Evolutionary conservation across 2,113 vertebrate species (phyloP), one percentile per base, ranked within the genome.

Genomic region (Sander lucioperca): DNA sequence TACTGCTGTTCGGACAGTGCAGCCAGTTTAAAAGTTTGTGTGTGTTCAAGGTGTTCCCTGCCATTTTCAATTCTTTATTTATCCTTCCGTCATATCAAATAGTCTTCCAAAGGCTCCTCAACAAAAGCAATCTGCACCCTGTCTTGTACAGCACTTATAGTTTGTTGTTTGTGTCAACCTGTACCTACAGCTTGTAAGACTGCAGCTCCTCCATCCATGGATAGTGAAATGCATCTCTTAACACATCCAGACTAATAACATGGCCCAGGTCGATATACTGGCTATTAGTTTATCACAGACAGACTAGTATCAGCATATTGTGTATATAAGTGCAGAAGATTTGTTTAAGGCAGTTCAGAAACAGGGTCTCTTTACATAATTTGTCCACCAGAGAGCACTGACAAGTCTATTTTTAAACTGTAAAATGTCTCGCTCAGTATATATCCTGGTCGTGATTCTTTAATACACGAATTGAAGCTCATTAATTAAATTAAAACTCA

Each of bases 341-440:
- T 50, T 21, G 18, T 50, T 59, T 79, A 6, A 71, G 18, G 30
- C 19, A 36, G 25, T 33, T 33, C 11, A 58, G 56, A 36, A 54
- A 43, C 8, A 53, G 11, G 1, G 23, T 59, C 9, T 57, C 53
- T 39, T 27, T 66, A 53, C 61, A 53, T 16, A 15, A 23, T 53
- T 66, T 73, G 61, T 77, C 81, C 81, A 83, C 45, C 45, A 83
- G 81, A 47, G 67, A 21, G 74, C 61, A 15, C 43, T 72, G 39
- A 36, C 2, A n/a, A 6, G 25, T 62, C 53, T 25, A 30, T 36
- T 56, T 62, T 33, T 2, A 19, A 47, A 57, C 10, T 30, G 23
- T n/a, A 8, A 33, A 33, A 64, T 15, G 16, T 21, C 30, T 30
- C 0, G 0, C 9, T 69, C 16, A 27, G 14, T 16, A 11, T 1